Conservation (phyloP, 2,113 vertebrate species). For the Cyphomyrus discorhynchus region DNA sequence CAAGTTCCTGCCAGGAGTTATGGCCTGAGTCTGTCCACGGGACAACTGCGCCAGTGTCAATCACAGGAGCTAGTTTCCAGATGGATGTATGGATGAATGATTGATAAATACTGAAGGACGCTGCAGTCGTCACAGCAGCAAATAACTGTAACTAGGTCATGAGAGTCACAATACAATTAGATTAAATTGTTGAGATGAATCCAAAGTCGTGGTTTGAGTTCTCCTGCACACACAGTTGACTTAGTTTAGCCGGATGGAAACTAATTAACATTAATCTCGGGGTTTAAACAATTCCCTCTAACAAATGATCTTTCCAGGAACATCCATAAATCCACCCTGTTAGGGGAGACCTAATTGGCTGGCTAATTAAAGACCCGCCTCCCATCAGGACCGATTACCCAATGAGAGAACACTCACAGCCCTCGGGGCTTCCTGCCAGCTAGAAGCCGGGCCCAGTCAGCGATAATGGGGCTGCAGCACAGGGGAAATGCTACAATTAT, state of each 20-base stretch:
- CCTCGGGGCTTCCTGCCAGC: not conserved
- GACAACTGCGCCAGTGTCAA: not conserved
- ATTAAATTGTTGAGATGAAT: not conserved
- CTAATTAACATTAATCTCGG: not conserved
- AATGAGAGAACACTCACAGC: not conserved
- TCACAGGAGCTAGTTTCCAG: not conserved
- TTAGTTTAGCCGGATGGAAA: not conserved
- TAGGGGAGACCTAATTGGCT: not conserved
- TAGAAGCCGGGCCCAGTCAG: not conserved
- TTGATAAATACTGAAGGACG: not conserved
- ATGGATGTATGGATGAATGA: not conserved
- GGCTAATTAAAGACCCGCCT: not conserved
- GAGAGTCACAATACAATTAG: not conserved
- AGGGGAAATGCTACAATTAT: not conserved
- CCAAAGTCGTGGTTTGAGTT: not conserved
- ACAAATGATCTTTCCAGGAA: not conserved
- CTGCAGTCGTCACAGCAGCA: not conserved
- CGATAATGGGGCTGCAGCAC: not conserved
- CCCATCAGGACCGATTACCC: not conserved
- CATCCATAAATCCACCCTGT: not conserved
- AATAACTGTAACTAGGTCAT: not conserved
- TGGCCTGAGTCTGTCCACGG: not conserved
- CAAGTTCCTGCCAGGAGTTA: not conserved
- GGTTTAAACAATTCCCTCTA: not conserved
- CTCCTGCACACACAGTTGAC: not conserved